A percentile compares a stretch with the other conserved stretches of the same genome.
phyloP scores from a whole-genome alignment of 2,113 vertebrate species.

The Eira barbara region DNA sequence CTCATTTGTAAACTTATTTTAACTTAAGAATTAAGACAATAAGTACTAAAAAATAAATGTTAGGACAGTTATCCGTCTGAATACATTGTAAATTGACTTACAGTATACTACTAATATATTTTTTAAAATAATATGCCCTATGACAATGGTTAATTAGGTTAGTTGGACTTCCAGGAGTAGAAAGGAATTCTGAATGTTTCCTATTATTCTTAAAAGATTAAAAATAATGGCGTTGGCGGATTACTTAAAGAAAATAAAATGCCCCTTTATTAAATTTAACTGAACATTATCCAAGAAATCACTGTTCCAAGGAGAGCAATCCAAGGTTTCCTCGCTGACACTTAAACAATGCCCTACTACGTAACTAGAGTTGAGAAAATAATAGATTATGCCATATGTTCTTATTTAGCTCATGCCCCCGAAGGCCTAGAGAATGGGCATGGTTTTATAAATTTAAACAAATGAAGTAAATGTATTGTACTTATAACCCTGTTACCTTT shows the following conservation, averaged over 20 bases:
- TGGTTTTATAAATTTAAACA: conserved; percentile 61
- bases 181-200: neutral
- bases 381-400: conserved; percentile 59
- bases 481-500: conserved; percentile 55
- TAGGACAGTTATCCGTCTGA: neutral
- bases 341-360: conserved; percentile 54
- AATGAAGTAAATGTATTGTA: conserved; percentile 67
- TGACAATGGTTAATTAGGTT: neutral
- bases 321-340: conserved; percentile 54
- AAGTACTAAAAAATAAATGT: neutral
- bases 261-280: conserved; percentile 54
- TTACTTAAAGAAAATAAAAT: conserved; percentile 49
- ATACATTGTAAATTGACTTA: neutral
- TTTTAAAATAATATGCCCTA: neutral
- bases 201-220: neutral
- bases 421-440: conserved; percentile 31
- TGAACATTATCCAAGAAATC: conserved; percentile 51
- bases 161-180: neutral
- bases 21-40: neutral
- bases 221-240: neutral
- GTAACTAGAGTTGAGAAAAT: conserved; percentile 50
- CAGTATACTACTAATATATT: neutral
- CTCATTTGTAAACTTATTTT: neutral
- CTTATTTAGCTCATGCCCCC: conserved; percentile 39
- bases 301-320: conserved; percentile 41